These are phyloP conservation scores for Habropoda laboriosa DNA, from an alignment of 1,140 invertebrate species.

Conservation along the genomic window DNA sequence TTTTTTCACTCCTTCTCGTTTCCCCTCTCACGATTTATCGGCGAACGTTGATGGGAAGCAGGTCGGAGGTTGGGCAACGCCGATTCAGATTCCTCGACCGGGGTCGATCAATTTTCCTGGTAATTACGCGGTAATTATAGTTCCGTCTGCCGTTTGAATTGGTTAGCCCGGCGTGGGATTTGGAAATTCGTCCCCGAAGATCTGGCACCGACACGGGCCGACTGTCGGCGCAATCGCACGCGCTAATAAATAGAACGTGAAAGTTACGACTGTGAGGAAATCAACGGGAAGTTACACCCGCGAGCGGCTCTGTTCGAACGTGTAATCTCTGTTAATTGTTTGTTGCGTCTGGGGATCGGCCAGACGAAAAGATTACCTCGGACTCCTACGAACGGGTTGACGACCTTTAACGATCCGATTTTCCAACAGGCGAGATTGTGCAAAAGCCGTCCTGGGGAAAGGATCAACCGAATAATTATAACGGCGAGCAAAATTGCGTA, in stretches of 20 bases:
- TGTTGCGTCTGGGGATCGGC: constrained; percentile 38
- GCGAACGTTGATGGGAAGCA: constrained; percentile 49
- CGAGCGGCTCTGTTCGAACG: constrained; percentile 29
- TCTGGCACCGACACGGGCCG: not conserved
- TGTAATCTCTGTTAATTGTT: constrained; percentile 43
- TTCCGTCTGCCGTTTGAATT: not conserved
- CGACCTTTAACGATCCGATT: not conserved
- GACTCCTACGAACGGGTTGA: not conserved
- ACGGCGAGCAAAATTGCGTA: constrained; percentile 96
- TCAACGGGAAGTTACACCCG: constrained; percentile 73
- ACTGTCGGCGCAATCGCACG: constrained; percentile 22
- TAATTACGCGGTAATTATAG: constrained; percentile 69
- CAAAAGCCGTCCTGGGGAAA: constrained; percentile 93
- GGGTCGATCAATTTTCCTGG: constrained; percentile 64
- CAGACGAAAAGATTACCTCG: not conserved
- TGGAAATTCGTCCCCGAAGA: constrained; percentile 14
- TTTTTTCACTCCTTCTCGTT: constrained; percentile 31
- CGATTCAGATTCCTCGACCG: constrained; percentile 58
- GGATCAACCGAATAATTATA: constrained; percentile 97
- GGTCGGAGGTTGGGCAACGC: constrained; percentile 65
- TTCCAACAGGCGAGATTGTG: constrained; percentile 86
- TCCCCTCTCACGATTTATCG: constrained; percentile 55
- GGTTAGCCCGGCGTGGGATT: not conserved
- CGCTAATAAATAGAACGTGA: constrained; percentile 75
- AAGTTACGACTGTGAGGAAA: constrained; percentile 77